phyloP scores from a whole-genome alignment of 1,140 invertebrate species.

The Drosophila leontia region DNA sequence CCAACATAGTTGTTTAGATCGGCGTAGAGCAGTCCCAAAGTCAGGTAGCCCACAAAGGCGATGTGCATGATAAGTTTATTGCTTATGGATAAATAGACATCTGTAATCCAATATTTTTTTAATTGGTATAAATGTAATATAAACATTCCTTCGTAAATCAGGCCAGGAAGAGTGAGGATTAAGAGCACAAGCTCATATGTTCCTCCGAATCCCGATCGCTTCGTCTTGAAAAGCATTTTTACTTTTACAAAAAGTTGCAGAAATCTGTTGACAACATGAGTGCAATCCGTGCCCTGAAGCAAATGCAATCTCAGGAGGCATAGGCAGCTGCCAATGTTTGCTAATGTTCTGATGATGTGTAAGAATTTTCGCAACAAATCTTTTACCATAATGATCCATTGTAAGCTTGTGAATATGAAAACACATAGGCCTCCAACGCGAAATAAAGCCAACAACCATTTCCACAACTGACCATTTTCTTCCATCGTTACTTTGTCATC shows the following conservation, averaged over 20 bases:
- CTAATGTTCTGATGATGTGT: neutral
- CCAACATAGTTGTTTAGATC: conserved; percentile 34
- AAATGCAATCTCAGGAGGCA: conserved; percentile 32
- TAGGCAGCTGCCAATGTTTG: neutral
- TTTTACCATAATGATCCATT: neutral
- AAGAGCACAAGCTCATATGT: conserved; percentile 31
- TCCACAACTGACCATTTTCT: conserved; percentile 6
- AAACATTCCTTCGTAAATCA: neutral
- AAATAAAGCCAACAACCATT: conserved; percentile 17
- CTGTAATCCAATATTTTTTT: neutral
- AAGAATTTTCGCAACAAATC: neutral
- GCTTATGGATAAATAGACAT: conserved; percentile 1
- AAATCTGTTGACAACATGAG: conserved; percentile 27
- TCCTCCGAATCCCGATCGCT: conserved; percentile 18
- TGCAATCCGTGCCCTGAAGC: neutral
- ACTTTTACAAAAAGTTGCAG: conserved; percentile 22
- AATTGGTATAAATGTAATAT: neutral
- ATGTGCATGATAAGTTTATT: conserved; percentile 16
- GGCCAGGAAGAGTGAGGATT: neutral
- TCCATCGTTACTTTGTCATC: neutral
- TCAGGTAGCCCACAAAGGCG: conserved; percentile 32
- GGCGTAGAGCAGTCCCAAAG: conserved; percentile 27
- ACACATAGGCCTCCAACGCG: neutral
- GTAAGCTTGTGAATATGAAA: neutral
- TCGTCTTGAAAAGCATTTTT: neutral